Base-by-base conservation (phyloP, 2,797 vertebrate species). In the Loris lydekkerianus region DNA sequence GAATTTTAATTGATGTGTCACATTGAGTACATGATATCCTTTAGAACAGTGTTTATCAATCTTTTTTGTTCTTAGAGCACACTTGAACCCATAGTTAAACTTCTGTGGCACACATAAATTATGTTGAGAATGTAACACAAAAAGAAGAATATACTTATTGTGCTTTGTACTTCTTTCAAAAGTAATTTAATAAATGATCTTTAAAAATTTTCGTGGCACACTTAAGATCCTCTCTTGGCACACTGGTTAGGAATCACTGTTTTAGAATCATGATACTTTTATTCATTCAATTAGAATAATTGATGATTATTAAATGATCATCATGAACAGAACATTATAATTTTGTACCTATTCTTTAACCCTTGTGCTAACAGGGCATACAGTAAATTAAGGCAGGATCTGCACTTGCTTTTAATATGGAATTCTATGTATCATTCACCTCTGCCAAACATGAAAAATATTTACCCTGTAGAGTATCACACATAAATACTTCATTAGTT, bases 361-460 rank as follows among this genome's bases (percentile, higher is more conserved):
- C 29, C 5, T 73, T 92, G 21, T 13, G 73, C 18, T 65, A 65
- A 80, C 1, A 53, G 23, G 18, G 75, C 17, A 83, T 18, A 49
- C 2, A 82, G 11, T 81, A 23, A 94, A 11, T 86, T 96, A 81
- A 21, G 11, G 7, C 34, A 89, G 34, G 17, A 84, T 46, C 4
- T 27, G 7, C n/a, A 77, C 8, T 72, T 60, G 3, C 53, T 87
- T 67, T 65, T 73, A 49, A 80, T 14, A 67, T 46, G 21, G 40
- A 61, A 78, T 73, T 88, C 34, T 80, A 29, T 46, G 89, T 92
- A 75, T 70, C 73, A 75, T 82, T 94, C 14, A 65, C 20, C 3
- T 65, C 9, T 84, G 9, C 29, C 40, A 75, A 97, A 89, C 53
- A 70, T 85, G 34, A 84, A 89, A 83, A 95, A 56, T 91, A 92